A percentile compares a stretch with the other conserved stretches of the same genome.
These are phyloP conservation scores for Callionymus lyra DNA, from an alignment of 2,113 vertebrate genomes.

Conservation along the genomic window DNA sequence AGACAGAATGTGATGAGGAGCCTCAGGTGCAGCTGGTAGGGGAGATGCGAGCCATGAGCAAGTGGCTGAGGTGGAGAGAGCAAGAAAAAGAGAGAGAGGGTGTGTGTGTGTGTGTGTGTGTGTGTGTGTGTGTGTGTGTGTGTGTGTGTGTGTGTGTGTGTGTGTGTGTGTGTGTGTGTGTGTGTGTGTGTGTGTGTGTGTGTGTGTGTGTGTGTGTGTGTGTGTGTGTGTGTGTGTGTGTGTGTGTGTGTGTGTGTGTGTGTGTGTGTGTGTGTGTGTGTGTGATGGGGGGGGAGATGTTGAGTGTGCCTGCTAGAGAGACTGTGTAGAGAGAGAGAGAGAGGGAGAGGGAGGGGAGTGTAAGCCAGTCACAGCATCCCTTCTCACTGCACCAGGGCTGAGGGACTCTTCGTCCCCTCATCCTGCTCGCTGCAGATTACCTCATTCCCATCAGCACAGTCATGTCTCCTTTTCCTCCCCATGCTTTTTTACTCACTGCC, in stretches of 20 bases:
- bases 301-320: conserved; percentile 55
- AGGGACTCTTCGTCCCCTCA: conserved; percentile 54
- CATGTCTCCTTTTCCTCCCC: conserved; percentile 30
- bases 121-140: no score
- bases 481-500: conserved; percentile 29
- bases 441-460: conserved; percentile 53
- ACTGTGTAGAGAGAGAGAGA: conserved; percentile 29
- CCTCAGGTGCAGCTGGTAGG: conserved; percentile 76
- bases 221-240: conserved; percentile 42
- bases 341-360: conserved; percentile 45
- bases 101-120: no score
- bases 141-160: no score
- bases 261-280: conserved; percentile 27
- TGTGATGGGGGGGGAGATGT: conserved; percentile 19
- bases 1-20: conserved; percentile 52
- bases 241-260: conserved; percentile 26
- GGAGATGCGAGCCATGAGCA: conserved; percentile 43
- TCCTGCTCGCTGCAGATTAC: conserved; percentile 54
- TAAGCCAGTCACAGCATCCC: conserved; percentile 61
- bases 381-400: conserved; percentile 63
- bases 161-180: no score
- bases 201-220: no score
- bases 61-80: conserved; percentile 37
- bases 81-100: conserved; percentile 22
- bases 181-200: no score